A percentile compares a stretch with the other conserved stretches of the same genome.
These are phyloP conservation scores for Corythoichthys intestinalis DNA, from an alignment of 2,113 vertebrate genomes.

Conservation along the genomic window DNA sequence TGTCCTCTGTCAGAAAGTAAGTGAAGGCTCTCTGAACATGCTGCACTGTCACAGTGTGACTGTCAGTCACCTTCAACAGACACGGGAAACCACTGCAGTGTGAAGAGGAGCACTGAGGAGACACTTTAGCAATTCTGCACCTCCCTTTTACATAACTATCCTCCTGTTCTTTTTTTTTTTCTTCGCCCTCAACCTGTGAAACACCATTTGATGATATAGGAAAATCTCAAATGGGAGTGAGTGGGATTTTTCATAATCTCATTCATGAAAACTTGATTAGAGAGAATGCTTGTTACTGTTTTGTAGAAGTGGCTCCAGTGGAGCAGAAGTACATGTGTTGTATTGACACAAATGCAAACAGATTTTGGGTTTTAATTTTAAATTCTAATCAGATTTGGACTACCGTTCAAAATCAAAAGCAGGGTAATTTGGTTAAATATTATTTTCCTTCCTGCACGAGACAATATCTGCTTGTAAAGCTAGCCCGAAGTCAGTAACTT, in stretches of 20 bases:
- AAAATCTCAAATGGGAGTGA: conserved; percentile 52
- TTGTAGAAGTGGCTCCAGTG: not conserved
- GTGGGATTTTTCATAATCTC: conserved; percentile 46
- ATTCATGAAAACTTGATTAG: not conserved
- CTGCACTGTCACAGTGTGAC: conserved; percentile 54
- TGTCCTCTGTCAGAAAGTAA: conserved; percentile 55
- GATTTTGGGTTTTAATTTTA: too few relatives aligned
- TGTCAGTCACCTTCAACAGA: conserved; percentile 60
- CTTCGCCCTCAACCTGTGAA: conserved; percentile 40
- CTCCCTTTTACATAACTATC: conserved; percentile 2
- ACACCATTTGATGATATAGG: conserved; percentile 55
- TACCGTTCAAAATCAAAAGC: not conserved
- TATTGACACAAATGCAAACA: too few relatives aligned
- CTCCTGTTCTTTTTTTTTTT: conserved; percentile 34
- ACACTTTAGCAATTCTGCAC: conserved; percentile 2
- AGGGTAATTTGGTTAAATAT: not conserved
- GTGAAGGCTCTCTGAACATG: conserved; percentile 58
- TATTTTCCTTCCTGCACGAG: not conserved
- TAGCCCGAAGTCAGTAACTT: not conserved
- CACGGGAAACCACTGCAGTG: conserved; percentile 56
- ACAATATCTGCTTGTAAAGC: not conserved
- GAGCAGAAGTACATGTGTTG: too few relatives aligned
- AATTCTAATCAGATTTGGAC: not conserved
- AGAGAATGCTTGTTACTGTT: not conserved
- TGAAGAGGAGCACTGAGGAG: conserved; percentile 34